A percentile compares a stretch with the other conserved stretches of the same genome.
Evolutionary conservation across 1,140 invertebrate species (phyloP).

Genomic region (Sinonovacula constricta): DNA sequence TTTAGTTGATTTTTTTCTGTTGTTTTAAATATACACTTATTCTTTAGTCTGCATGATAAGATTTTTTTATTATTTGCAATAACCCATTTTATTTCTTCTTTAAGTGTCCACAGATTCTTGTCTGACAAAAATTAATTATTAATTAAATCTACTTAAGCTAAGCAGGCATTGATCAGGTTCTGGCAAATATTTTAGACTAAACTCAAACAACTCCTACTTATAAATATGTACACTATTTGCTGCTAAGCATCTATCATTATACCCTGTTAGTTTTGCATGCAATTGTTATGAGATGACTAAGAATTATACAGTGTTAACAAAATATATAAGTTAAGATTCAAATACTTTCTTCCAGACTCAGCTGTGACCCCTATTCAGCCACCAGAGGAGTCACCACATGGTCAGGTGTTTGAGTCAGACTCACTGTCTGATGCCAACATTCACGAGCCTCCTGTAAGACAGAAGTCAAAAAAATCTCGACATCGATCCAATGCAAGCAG

Average conservation of each 20-base stretch:
- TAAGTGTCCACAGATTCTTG: too few species aligned
- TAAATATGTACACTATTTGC: not conserved
- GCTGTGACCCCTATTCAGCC: constrained; percentile 68
- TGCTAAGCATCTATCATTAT: not conserved
- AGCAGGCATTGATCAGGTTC: not conserved
- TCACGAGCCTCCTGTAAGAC: constrained; percentile 15
- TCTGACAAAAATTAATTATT: too few species aligned
- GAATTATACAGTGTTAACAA: not conserved
- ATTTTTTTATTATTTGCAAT: not conserved
- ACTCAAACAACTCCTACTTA: too few species aligned
- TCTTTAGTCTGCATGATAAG: not conserved
- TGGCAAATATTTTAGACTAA: not conserved
- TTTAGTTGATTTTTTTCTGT: not conserved
- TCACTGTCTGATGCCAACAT: constrained; percentile 62
- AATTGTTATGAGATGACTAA: too few species aligned
- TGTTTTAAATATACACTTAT: not conserved
- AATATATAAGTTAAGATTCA: not conserved
- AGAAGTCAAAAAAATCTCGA: not conserved
- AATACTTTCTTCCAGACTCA: constrained; percentile 55
- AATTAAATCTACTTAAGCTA: too few species aligned
- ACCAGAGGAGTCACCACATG: constrained; percentile 57
- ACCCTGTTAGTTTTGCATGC: not conserved
- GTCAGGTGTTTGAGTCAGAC: constrained; percentile 68
- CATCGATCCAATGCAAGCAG: constrained; percentile 7
- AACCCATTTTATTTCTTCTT: not conserved